Evolutionary conservation across 2,888 invertebrate species (phyloP).

Genomic region (Eustalomyia histrio): DNA sequence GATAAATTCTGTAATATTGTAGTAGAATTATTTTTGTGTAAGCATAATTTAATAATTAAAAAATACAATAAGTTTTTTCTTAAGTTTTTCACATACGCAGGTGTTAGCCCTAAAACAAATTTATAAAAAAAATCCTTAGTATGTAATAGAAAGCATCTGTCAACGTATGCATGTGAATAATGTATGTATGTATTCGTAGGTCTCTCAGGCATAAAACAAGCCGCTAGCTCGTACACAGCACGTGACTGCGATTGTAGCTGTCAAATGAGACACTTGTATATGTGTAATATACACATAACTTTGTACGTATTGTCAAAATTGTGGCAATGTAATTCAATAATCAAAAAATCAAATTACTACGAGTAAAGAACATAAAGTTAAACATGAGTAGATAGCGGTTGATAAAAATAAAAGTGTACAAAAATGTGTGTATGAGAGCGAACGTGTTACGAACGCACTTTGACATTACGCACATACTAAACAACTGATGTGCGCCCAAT

Average conservation of each 20-base stretch:
- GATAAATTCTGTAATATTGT: too few relatives aligned
- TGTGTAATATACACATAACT: neutral
- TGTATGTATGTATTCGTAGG: slow-evolving; percentile 1
- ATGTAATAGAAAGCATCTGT: slow-evolving; percentile 15
- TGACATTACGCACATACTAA: slow-evolving; percentile 9
- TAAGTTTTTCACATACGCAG: too few relatives aligned
- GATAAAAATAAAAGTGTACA: slow-evolving; percentile 13
- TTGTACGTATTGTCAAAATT: slow-evolving; percentile 12
- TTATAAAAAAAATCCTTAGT: too few relatives aligned
- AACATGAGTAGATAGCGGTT: slow-evolving; percentile 25
- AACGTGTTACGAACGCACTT: slow-evolving; percentile 57
- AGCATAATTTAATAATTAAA: too few relatives aligned
- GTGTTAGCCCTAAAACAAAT: too few relatives aligned
- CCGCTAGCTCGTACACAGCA: slow-evolving; percentile 25
- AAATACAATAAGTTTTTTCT: too few relatives aligned
- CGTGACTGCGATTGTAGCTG: slow-evolving; percentile 34
- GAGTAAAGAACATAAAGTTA: slow-evolving; percentile 22
- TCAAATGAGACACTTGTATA: neutral
- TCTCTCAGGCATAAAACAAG: slow-evolving; percentile 30
- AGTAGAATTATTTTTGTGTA: too few relatives aligned
- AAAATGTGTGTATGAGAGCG: neutral
- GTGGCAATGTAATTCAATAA: slow-evolving; percentile 56
- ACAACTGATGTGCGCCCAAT: too few relatives aligned
- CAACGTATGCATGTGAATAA: slow-evolving; percentile 33
- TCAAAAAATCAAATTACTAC: slow-evolving; percentile 9